Conservation (phyloP, 2,113 vertebrate genomes). For the Bungarus multicinctus region DNA sequence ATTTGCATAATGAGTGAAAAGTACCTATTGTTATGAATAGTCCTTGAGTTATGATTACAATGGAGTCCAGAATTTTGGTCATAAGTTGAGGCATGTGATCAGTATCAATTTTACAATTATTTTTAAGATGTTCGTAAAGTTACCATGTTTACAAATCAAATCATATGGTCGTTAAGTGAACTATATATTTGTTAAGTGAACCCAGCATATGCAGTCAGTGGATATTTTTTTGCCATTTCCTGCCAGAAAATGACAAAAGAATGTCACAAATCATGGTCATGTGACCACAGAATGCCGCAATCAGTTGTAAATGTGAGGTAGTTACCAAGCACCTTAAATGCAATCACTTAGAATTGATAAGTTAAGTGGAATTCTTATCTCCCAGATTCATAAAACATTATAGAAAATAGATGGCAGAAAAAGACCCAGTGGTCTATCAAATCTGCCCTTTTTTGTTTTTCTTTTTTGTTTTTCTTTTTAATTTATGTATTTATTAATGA, state of each 20-base stretch:
- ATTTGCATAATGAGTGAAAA: neutral
- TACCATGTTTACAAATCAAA: neutral
- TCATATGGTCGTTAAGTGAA: neutral
- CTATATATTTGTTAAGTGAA: neutral
- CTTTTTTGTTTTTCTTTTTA: neutral
- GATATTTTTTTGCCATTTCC: too few relatives aligned
- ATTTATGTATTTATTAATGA: neutral
- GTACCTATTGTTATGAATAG: neutral
- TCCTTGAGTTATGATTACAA: neutral
- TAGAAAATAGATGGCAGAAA: neutral
- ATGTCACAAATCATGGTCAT: neutral
- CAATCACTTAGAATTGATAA: neutral
- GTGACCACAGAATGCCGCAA: neutral
- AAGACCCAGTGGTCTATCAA: neutral
- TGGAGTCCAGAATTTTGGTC: neutral
- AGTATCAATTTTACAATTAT: neutral
- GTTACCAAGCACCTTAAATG: neutral
- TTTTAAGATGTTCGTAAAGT: neutral
- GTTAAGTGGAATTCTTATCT: neutral
- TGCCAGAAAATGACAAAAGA: too few relatives aligned
- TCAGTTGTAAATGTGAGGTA: neutral
- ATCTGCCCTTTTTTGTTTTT: neutral
- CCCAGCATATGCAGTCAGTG: neutral
- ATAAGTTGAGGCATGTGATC: neutral
- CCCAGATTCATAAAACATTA: neutral